These are phyloP conservation scores for Apostichopus japonicus DNA, from an alignment of 35 echinoderm and acorn worm species.

Conservation along the genomic window DNA sequence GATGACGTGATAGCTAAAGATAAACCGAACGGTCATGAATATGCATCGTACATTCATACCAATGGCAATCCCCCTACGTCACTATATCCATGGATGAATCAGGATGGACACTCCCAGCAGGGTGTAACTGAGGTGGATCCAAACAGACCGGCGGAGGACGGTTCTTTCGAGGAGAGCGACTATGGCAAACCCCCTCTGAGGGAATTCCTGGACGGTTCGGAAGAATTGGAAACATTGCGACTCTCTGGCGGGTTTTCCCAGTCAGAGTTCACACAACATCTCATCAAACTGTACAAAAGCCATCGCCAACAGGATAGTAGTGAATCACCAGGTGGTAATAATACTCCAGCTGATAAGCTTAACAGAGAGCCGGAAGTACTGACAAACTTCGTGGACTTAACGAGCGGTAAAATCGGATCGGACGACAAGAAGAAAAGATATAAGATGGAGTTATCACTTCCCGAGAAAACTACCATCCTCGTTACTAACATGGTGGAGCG, in stretches of 20 bases:
- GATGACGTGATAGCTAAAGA: no score
- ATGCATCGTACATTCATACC: neutral
- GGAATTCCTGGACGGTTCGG: neutral
- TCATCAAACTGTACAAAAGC: conserved; percentile 25
- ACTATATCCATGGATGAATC: neutral
- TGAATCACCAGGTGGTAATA: no score
- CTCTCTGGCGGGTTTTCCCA: neutral
- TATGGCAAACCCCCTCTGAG: neutral
- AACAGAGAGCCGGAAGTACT: neutral
- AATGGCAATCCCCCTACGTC: neutral
- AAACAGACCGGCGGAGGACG: neutral
- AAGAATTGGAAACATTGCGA: neutral
- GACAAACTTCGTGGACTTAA: conserved; percentile 37
- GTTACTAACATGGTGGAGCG: conserved; percentile 34
- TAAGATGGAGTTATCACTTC: conserved; percentile 49
- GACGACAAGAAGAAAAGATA: conserved; percentile 40
- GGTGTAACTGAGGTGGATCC: neutral
- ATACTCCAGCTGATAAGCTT: neutral
- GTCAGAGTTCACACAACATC: conserved; percentile 2
- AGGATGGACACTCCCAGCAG: neutral
- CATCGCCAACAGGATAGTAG: no score
- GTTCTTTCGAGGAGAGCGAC: neutral
- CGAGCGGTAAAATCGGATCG: conserved; percentile 15
- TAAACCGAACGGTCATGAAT: no score
- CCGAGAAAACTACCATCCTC: conserved; percentile 48